Evolutionary conservation across 2,113 vertebrate species (phyloP).

Genomic region (Platanista minor): DNA sequence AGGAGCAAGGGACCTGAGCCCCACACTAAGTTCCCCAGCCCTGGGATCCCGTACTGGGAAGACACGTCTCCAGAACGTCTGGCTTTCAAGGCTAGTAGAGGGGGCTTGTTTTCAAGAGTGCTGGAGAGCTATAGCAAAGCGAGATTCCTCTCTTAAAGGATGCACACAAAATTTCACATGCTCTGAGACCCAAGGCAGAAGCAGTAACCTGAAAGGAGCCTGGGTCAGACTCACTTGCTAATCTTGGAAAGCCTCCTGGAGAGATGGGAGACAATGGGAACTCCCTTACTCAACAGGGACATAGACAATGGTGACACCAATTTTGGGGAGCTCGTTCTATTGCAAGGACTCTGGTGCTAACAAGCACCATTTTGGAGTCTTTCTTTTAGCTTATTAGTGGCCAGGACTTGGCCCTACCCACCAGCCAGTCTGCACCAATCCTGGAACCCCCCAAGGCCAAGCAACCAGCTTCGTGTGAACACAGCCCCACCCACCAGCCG

Average conservation of each 20-base stretch:
- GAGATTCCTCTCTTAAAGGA: neutral
- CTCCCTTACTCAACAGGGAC: neutral
- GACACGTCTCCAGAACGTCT: neutral
- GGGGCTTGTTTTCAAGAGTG: neutral
- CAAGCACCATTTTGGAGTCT: neutral
- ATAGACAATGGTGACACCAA: neutral
- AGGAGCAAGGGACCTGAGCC: neutral
- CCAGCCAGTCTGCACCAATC: neutral
- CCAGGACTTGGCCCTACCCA: neutral
- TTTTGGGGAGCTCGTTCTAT: neutral
- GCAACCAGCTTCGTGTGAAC: neutral
- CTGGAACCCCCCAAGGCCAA: neutral
- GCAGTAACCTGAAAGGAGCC: neutral
- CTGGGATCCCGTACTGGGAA: neutral
- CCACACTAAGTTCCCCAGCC: neutral
- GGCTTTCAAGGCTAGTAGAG: neutral
- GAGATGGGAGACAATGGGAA: neutral
- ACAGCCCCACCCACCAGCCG: neutral
- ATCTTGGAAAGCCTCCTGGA: neutral
- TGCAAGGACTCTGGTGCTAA: neutral
- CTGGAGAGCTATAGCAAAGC: neutral
- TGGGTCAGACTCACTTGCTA: neutral
- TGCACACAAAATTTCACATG: neutral
- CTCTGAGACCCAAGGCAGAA: neutral
- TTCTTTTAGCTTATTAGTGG: neutral